Base-by-base conservation (phyloP, 2,797 vertebrate genomes). In the Sebastes elongatus region DNA sequence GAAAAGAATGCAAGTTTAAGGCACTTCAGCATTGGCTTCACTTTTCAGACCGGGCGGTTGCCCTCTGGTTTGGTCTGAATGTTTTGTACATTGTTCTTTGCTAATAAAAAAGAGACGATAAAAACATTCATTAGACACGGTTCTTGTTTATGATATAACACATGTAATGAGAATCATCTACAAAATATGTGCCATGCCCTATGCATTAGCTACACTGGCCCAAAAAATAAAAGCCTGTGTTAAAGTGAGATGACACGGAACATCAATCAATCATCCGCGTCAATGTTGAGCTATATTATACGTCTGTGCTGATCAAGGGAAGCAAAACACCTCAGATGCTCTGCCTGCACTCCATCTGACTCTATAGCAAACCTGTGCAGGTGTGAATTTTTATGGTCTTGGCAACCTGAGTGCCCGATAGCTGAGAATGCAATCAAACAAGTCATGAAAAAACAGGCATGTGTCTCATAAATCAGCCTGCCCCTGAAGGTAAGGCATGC, bases 401-500 rank as follows among this genome's bases (percentile, higher is more conserved):
- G 94, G 94, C 91, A 92, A 77, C 86, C 73, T 13, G 70, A 90
- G 78, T 81, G 78, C 74, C 81, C 10, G 30, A 93, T 91, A 86
- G 84, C 87, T 80, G 86, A 94, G 93, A 95, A 96, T 95, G 94
- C 92, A 91, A 96, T 95, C 95, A 93, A 92, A 95, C 92, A 86
- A 94, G 93, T 96, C 94, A 85, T 93, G 95, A 94, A 93, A 94
- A 94, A 95, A 94, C 93, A 90, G 88, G 86, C 89, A 89, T 85
- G 86, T 77, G 80, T 90, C 89, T 92, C 89, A 89, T 95, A 95
- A 96, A 95, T 95, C 93, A 94, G 70, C 38, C 74, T 72, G 46
- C 46, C 86, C 87, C 90, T 84, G 84, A 85, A 92, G 91, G 85
- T 81, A 82, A 86, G 68, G 86, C 87, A 86, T 83, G 85, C 84